Percentiles rank a stretch among this genome's conserved stretches.
Evolutionary conservation across 2,888 invertebrate genomes (phyloP).

Genomic region (Diaphora mendica): DNA sequence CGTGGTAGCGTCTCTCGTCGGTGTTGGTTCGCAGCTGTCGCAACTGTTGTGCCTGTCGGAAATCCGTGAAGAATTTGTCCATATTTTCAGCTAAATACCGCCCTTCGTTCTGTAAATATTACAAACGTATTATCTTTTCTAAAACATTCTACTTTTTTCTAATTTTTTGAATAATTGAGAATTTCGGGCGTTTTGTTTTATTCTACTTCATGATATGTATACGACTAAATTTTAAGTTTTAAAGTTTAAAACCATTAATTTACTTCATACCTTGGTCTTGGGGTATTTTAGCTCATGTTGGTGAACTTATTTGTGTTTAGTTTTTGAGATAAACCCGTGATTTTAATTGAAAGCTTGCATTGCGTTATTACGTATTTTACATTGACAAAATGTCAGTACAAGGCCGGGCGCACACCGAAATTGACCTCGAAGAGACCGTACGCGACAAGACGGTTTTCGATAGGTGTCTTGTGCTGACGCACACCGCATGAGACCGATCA

Average conservation of each 20-base stretch:
- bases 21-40: conserved; percentile 67
- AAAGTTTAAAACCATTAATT: not conserved
- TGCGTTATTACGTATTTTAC: no score
- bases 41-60: conserved; percentile 88
- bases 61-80: conserved; percentile 91
- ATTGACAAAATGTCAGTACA: no score
- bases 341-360: no score
- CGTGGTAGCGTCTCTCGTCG: conserved; percentile 67
- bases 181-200: not conserved
- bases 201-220: not conserved
- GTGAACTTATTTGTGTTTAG: no score
- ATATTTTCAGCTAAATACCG: conserved; percentile 83
- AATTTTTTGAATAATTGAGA: not conserved
- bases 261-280: not conserved
- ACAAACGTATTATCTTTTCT: not conserved
- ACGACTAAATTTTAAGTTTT: not conserved
- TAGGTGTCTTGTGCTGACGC: no score
- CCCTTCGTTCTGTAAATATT: conserved; percentile 71
- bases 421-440: no score
- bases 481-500: no score
- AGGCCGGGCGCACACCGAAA: no score
- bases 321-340: no score
- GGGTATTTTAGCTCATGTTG: no score
- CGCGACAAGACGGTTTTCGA: no score
- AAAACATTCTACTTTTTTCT: not conserved